Percentiles rank a stretch among this genome's conserved stretches.
Evolutionary conservation across 2,113 vertebrate genomes (phyloP).

Genomic region (Scomber japonicus): DNA sequence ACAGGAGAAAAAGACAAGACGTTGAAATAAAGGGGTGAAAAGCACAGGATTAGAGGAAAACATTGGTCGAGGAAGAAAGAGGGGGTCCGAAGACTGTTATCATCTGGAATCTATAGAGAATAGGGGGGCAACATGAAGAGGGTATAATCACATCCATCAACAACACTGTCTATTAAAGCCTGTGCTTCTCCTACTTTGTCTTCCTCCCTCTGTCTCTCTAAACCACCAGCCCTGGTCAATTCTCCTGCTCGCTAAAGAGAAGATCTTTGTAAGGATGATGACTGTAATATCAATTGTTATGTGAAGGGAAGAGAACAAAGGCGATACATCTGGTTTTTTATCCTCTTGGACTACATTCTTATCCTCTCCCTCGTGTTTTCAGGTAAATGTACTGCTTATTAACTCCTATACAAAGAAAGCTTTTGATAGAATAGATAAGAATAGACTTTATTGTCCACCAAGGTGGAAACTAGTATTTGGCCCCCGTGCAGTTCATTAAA

Average conservation of each 20-base stretch:
- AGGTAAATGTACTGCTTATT: conserved; percentile 18
- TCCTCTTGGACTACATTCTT: conserved; percentile 4
- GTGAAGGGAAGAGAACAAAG: conserved; percentile 45
- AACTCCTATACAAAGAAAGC: not conserved
- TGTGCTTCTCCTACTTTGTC: conserved; percentile 54
- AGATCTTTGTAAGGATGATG: conserved; percentile 59
- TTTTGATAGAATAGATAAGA: not conserved
- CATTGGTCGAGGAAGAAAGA: conserved; percentile 47
- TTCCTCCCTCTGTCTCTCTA: conserved; percentile 48
- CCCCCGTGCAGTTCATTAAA: not conserved
- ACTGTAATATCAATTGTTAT: conserved; percentile 48
- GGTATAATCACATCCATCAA: conserved; percentile 78
- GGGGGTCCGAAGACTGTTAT: conserved; percentile 62
- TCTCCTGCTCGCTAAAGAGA: conserved; percentile 62
- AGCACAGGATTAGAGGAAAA: conserved; percentile 49
- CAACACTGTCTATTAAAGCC: conserved; percentile 69
- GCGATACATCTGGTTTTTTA: conserved; percentile 7
- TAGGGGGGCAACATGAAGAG: conserved; percentile 68
- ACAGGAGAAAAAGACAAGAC: conserved; percentile 18
- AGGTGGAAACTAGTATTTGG: not conserved
- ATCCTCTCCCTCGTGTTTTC: conserved; percentile 27
- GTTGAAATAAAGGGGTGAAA: conserved; percentile 39
- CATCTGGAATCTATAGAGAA: conserved; percentile 82
- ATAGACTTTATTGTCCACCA: not conserved
- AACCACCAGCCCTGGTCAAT: conserved; percentile 65